Percentiles rank a stretch among this genome's conserved stretches.
Conservation (phyloP, 2,797 vertebrate genomes). For the Fringilla coelebs region DNA sequence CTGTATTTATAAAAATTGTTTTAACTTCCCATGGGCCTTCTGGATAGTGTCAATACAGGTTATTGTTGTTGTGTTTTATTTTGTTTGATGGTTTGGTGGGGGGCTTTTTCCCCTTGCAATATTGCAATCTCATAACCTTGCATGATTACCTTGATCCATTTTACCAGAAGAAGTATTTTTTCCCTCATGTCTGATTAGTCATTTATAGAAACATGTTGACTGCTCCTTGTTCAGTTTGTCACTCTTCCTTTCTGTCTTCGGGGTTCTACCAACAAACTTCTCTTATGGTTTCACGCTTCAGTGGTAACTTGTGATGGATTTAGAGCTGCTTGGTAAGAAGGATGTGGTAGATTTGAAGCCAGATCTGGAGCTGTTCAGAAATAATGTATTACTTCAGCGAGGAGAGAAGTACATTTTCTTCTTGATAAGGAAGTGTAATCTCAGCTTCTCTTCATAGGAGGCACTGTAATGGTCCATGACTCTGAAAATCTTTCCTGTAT, state of each 20-base stretch:
- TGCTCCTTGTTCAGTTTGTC: not conserved
- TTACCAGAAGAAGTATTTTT: not conserved
- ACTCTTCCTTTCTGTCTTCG: not conserved
- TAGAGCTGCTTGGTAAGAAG: not conserved
- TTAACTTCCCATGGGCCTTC: not conserved
- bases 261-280: not conserved
- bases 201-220: not conserved
- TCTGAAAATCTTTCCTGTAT: not conserved
- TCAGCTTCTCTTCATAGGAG: not conserved
- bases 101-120: fast-evolving
- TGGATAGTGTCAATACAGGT: not conserved
- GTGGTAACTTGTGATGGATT: not conserved
- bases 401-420: not conserved
- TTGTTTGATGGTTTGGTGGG: not conserved
- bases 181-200: not conserved
- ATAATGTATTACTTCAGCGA: not conserved
- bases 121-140: not conserved
- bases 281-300: not conserved
- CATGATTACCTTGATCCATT: not conserved
- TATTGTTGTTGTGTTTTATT: not conserved
- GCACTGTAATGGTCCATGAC: not conserved
- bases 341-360: not conserved
- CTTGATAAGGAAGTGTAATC: not conserved
- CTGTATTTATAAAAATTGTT: not conserved
- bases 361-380: not conserved